phyloP scores from a whole-genome alignment of 2,113 vertebrate genomes.

The Psittacula cyanocephala region DNA sequence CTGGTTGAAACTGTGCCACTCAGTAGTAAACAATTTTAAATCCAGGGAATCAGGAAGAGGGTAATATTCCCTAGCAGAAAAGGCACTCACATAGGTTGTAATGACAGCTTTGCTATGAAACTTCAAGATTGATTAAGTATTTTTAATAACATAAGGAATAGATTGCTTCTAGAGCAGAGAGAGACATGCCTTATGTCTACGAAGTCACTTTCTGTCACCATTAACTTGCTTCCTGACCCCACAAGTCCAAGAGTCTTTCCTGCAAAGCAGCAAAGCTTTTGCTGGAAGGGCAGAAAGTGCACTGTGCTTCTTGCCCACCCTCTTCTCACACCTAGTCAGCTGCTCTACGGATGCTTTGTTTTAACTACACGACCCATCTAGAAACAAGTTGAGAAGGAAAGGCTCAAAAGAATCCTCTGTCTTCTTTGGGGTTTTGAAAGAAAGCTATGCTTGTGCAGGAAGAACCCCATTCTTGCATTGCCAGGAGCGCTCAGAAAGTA shows the following conservation, averaged over 20 bases:
- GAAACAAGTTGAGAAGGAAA: neutral
- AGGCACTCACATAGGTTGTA: neutral
- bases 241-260: neutral
- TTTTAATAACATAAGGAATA: neutral
- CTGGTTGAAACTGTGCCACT: neutral
- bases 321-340: neutral
- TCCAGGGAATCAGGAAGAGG: neutral
- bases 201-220: neutral
- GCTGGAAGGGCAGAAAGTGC: neutral
- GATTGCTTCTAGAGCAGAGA: neutral
- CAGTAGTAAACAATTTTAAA: neutral
- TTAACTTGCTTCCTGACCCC: neutral
- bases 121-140: constrained; percentile 22
- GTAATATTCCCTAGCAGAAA: neutral
- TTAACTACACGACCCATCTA: neutral
- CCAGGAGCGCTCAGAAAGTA: neutral
- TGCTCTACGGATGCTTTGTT: neutral
- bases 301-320: neutral
- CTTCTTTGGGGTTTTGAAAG: neutral
- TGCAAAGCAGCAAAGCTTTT: neutral
- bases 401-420: neutral
- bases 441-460: neutral
- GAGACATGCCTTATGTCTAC: neutral
- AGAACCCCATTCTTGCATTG: neutral
- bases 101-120: constrained; percentile 1